Percentiles rank a stretch among this genome's conserved stretches.
phyloP scores from a whole-genome alignment of 2,888 invertebrate species.

The Parnassius orleans region DNA sequence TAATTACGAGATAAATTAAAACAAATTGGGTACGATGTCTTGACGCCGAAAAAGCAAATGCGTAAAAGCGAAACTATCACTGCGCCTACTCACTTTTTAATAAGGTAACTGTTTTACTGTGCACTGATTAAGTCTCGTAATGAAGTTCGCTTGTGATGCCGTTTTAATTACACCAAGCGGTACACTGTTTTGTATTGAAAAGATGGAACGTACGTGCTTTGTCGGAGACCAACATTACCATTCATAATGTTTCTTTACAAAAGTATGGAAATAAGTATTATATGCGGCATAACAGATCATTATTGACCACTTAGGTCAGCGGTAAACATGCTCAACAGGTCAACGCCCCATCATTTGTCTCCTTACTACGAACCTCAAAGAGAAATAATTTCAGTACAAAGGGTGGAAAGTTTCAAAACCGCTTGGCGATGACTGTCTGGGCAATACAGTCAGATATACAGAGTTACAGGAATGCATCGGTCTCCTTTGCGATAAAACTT shows the following conservation, averaged over 20 bases:
- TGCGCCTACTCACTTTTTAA: slow-evolving; percentile 49
- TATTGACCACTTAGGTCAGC: slow-evolving; percentile 77
- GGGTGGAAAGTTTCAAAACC: slow-evolving; percentile 46
- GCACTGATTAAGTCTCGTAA: slow-evolving; percentile 70
- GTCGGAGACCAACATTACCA: slow-evolving; percentile 22
- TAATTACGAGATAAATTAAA: slow-evolving; percentile 9
- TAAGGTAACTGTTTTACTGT: slow-evolving; percentile 63
- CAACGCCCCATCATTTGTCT: slow-evolving; percentile 68
- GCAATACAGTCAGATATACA: slow-evolving; percentile 67
- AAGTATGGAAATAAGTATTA: slow-evolving; percentile 59
- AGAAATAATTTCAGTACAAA: slow-evolving; percentile 46
- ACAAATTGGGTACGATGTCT: not conserved
- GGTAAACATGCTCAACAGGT: slow-evolving; percentile 76
- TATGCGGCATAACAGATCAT: slow-evolving; percentile 73
- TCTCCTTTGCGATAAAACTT: slow-evolving; percentile 70
- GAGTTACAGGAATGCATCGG: slow-evolving; percentile 76
- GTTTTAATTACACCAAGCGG: slow-evolving; percentile 63
- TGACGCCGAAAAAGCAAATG: slow-evolving; percentile 31
- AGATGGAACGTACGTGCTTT: not conserved
- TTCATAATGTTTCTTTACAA: slow-evolving; percentile 42
- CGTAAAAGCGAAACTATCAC: slow-evolving; percentile 54
- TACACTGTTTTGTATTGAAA: slow-evolving; percentile 14
- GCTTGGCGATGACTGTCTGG: slow-evolving; percentile 39
- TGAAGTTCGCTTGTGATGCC: slow-evolving; percentile 63
- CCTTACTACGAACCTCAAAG: slow-evolving; percentile 34